Percentiles rank a stretch among this genome's conserved stretches.
Conservation (phyloP, 2,888 invertebrate genomes). For the Chymomyza procnemis region DNA sequence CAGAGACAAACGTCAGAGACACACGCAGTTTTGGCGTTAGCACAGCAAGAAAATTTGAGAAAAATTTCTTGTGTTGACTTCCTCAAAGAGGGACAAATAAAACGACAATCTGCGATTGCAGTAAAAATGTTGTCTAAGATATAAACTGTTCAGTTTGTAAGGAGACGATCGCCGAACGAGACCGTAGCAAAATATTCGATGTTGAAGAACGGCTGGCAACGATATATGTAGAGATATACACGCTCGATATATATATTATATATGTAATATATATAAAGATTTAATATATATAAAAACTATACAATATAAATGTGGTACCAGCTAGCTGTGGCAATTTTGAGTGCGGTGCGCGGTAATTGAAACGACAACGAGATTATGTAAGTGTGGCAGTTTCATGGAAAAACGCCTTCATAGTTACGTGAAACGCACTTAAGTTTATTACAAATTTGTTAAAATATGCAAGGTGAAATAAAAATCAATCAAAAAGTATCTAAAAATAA, state of each 20-base stretch:
- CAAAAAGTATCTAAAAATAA: conserved; percentile 52
- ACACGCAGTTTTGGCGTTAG: conserved; percentile 6
- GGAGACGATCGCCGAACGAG: conserved; percentile 74
- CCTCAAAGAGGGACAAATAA: conserved; percentile 35
- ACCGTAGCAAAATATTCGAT: conserved; percentile 66
- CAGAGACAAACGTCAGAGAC: conserved; percentile 22
- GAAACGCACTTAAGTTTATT: conserved; percentile 30
- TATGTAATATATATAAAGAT: conserved; percentile 26
- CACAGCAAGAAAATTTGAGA: conserved; percentile 17
- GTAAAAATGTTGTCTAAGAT: conserved; percentile 62
- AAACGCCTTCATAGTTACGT: not conserved
- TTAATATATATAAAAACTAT: conserved; percentile 5
- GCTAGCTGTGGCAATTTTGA: conserved; percentile 63
- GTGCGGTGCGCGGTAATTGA: conserved; percentile 60
- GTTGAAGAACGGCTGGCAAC: conserved; percentile 48
- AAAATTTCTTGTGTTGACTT: conserved; percentile 48
- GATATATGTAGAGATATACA: conserved; percentile 26
- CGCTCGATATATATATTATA: conserved; percentile 39
- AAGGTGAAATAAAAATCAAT: conserved; percentile 19
- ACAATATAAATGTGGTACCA: conserved; percentile 54
- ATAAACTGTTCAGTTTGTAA: conserved; percentile 69
- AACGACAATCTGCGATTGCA: conserved; percentile 32
- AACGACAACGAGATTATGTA: conserved; percentile 53
- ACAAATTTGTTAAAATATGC: conserved; percentile 25
- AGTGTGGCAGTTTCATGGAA: conserved; percentile 32